Base-by-base conservation (phyloP, 2,888 invertebrate species). In the Thereva unica region DNA sequence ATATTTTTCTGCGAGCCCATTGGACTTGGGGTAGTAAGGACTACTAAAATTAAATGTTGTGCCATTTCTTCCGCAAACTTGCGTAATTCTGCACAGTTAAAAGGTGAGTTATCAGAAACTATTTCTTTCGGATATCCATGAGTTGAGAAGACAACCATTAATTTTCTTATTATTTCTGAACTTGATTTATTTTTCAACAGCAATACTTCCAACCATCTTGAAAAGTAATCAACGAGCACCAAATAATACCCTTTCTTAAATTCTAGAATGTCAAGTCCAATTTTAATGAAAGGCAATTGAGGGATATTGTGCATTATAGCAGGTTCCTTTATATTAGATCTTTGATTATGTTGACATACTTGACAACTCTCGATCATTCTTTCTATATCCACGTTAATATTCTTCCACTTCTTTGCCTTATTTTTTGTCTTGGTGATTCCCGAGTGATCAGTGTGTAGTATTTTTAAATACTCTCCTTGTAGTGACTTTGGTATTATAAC, bases 181-280 rank as follows among this genome's bases (percentile, higher is more conserved):
- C 34, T 8, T 23, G 50, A 12, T 50, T 50, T 50, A 4, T 8
- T 41, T 5, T 50, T 40, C 12, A 61, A 4, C 23, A 10, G 34
- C 12, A 61, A 52, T 38, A 70, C 63, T 64, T 73, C 71, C 12
- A 69, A 50, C 67, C 64, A 72, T 55, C 66, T 71, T 6, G 67
- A 69, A 40, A 68, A 73, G 23, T 67, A 70, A 56, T 74, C 73
- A 7, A 69, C 45, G 41, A 73, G 61, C 9, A 74, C 67, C 44
- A 76, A 67, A 67, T 71, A 74, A 42, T 34, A 5, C 12, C 38
- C 41, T 1, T 34, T 37, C 4, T 1, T 8, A 35, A 40, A 42
- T 9, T 65, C 69, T 63, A 61, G 56, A 68, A 76, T 73, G 71
- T 76, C 76, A 38, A 71, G 65, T 49, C 67, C 72, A 38, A 76